Conservation (phyloP, 2,888 invertebrate species). For the Xestoiulus laeticollis region DNA sequence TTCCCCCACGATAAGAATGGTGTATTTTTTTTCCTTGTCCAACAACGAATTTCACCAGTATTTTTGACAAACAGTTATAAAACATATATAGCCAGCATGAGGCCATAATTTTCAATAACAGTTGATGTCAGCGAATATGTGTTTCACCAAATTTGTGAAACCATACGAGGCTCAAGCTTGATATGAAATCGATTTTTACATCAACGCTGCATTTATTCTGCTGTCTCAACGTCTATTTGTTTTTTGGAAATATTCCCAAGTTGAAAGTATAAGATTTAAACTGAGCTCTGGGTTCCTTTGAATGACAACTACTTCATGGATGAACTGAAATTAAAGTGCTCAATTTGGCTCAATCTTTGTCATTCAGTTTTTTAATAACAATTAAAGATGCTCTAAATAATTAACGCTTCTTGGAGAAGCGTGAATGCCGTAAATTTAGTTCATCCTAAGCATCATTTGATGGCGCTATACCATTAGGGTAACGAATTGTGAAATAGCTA, state of each 20-base stretch:
- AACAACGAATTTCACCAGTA: background rate
- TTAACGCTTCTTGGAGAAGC: background rate
- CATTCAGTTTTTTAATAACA: background rate
- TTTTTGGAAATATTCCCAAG: background rate
- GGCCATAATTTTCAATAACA: background rate
- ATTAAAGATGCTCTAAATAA: background rate
- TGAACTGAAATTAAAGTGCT: background rate
- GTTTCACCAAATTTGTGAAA: background rate
- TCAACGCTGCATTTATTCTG: background rate
- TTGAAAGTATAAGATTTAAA: background rate
- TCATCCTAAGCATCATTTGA: background rate
- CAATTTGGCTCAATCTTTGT: background rate
- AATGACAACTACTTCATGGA: background rate
- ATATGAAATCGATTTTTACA: background rate
- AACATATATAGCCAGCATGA: background rate
- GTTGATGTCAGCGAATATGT: background rate
- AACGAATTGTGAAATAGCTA: background rate
- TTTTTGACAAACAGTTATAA: background rate
- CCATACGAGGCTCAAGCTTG: background rate
- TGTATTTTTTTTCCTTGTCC: background rate
- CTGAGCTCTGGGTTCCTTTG: background rate
- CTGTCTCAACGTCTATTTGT: background rate
- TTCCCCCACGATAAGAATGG: background rate
- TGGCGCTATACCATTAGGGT: background rate
- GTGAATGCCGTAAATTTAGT: background rate